Percentiles rank a stretch among this genome's conserved stretches.
Evolutionary conservation across 2,888 invertebrate genomes (phyloP).

Genomic region (Argynnis bischoffii): DNA sequence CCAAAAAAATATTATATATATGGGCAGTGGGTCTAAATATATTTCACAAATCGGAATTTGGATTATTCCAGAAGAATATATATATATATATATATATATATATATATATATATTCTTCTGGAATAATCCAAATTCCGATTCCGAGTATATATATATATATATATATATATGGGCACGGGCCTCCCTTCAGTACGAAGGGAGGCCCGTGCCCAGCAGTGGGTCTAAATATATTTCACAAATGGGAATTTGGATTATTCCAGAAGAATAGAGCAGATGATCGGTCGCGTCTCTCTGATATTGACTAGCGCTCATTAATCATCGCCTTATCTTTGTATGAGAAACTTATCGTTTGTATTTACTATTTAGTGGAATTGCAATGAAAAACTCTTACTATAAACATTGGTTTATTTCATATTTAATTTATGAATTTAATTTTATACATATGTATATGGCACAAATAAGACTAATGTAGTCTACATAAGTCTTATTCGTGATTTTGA

Average conservation of each 20-base stretch:
- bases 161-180: too few relatives aligned
- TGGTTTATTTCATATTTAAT: slow-evolving; percentile 8
- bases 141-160: too few relatives aligned
- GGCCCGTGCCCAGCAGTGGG: too few relatives aligned
- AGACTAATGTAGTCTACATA: neutral
- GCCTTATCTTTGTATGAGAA: slow-evolving; percentile 5
- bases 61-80: too few relatives aligned
- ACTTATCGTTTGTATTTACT: neutral
- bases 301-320: slow-evolving; percentile 15
- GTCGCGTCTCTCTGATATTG: neutral
- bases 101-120: too few relatives aligned
- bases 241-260: slow-evolving; percentile 10
- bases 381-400: slow-evolving; percentile 8
- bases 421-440: neutral
- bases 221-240: neutral
- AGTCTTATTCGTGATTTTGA: neutral
- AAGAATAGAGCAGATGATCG: slow-evolving; percentile 9
- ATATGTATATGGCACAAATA: neutral
- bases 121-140: too few relatives aligned
- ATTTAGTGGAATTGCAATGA: slow-evolving; percentile 3
- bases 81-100: too few relatives aligned
- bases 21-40: too few relatives aligned
- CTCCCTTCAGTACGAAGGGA: too few relatives aligned
- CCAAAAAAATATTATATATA: too few relatives aligned
- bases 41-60: too few relatives aligned